Base-by-base conservation (phyloP, 1,140 invertebrate genomes). In the Trichomalopsis sarcophagae region DNA sequence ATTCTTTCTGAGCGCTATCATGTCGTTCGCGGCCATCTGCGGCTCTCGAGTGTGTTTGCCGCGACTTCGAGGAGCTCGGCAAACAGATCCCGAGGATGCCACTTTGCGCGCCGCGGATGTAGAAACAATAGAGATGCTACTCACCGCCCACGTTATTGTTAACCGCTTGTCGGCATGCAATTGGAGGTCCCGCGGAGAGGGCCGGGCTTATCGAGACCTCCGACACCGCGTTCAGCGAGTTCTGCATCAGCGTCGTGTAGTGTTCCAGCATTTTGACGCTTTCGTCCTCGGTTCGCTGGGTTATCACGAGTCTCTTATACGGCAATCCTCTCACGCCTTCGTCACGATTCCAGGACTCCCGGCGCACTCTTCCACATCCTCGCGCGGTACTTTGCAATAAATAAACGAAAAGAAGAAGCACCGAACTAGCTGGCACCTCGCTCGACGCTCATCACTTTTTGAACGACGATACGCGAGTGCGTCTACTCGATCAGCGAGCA, bases 91-190 rank as follows among this genome's bases (percentile, higher is more conserved):
- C 9, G 40, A 44, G 40, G 40, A 44, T 7, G 40, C 40, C 40
- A 10, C 40, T 44, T 40, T 33, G 33, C 40, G n/a, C n/a, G n/a
- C n/a, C 40, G 40, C 5, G 40, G 40, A 40, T 40, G 7, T 40
- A 40, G 36, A 40, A 40, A 40, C 36, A 0, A 44, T 44, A 10
- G 5, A 10, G 5, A n/a, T n/a, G 27, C 27, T 27, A 79, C 84
- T 84, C 71, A 87, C 86, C 86, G 27, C 82, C 86, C 9, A 87
- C 50, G 74, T 87, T 87, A 77, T 87, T 87, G 66, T 85, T 87
- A 2, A 78, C 84, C 33, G 78, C 71, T 73, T 85, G 86, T 13
- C 81, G 80, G 36, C 85, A 85, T 17, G 55, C 71, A 13, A 87
- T 84, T 9, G 87, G 79, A 17, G 78, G 55, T n/a, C 84, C 79